phyloP scores from a whole-genome alignment of 1,140 invertebrate genomes.

The Physella acuta region DNA sequence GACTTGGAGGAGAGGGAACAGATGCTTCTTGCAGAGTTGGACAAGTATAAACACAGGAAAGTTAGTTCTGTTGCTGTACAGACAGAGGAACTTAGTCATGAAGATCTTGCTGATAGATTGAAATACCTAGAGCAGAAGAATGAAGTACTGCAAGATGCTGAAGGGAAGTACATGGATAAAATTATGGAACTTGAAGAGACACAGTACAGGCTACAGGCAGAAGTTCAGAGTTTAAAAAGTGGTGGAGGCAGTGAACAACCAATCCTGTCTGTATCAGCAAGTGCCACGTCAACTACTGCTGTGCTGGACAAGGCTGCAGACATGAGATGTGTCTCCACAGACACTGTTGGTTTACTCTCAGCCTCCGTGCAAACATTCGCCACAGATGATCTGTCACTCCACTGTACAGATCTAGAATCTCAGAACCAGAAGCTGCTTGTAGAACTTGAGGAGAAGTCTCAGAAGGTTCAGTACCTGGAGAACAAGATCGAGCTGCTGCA shows the following conservation, averaged over 20 bases:
- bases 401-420: not conserved
- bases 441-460: conserved; percentile 13
- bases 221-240: conserved; percentile 10
- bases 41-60: conserved; percentile 6
- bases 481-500: conserved; percentile 47
- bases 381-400: not conserved
- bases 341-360: not conserved
- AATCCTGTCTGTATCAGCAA: no score
- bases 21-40: conserved; percentile 4
- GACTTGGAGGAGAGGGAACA: conserved; percentile 50
- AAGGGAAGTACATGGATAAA: conserved; percentile 33
- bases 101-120: conserved; percentile 1
- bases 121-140: conserved; percentile 26
- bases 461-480: conserved; percentile 30
- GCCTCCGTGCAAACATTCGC: conserved; percentile 2
- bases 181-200: conserved; percentile 31
- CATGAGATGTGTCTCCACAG: conserved; percentile 4
- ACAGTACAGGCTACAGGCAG: conserved; percentile 14
- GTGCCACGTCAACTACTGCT: no score
- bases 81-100: not conserved
- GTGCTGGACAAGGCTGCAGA: no score
- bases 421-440: not conserved
- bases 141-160: conserved; percentile 29
- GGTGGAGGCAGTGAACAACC: no score
- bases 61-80: not conserved